Percentiles rank a stretch among this genome's conserved stretches.
phyloP scores from a whole-genome alignment of 2,888 invertebrate genomes.

The Teleogryllus oceanicus region DNA sequence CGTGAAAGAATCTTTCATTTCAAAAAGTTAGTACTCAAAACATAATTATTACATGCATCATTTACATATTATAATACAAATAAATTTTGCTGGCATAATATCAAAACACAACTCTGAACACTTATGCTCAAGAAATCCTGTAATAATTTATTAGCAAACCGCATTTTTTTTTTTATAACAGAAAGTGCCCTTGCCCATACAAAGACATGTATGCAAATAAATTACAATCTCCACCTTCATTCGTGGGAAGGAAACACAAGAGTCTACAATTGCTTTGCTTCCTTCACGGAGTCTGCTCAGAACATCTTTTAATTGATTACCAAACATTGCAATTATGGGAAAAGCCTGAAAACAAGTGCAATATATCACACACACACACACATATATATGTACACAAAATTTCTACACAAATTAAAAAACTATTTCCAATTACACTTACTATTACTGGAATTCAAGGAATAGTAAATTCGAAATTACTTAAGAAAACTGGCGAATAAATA shows the following conservation, averaged over 20 bases:
- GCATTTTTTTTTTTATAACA: too few relatives aligned
- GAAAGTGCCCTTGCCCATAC: too few relatives aligned
- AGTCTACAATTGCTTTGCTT: conserved; percentile 43
- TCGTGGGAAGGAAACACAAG: conserved; percentile 44
- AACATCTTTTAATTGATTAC: conserved; percentile 43
- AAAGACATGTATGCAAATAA: too few relatives aligned
- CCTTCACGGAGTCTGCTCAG: conserved; percentile 43
- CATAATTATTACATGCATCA: too few relatives aligned
- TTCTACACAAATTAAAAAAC: too few relatives aligned
- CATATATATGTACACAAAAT: neutral
- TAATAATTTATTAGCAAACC: too few relatives aligned
- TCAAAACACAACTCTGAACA: neutral
- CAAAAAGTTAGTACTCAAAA: too few relatives aligned
- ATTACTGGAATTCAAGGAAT: too few relatives aligned
- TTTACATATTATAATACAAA: conserved; percentile 4
- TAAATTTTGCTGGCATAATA: neutral
- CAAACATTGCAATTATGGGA: conserved; percentile 43
- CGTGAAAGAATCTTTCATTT: neutral
- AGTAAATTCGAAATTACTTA: too few relatives aligned
- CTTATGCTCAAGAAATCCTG: too few relatives aligned
- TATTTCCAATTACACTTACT: too few relatives aligned
- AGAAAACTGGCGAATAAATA: too few relatives aligned
- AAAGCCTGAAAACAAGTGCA: conserved; percentile 43
- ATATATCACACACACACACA: neutral
- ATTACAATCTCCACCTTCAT: conserved; percentile 43